A percentile compares a stretch with the other conserved stretches of the same genome.
These are phyloP conservation scores for Plagodis pulveraria DNA, from an alignment of 2,888 invertebrate genomes.

Conservation along the genomic window DNA sequence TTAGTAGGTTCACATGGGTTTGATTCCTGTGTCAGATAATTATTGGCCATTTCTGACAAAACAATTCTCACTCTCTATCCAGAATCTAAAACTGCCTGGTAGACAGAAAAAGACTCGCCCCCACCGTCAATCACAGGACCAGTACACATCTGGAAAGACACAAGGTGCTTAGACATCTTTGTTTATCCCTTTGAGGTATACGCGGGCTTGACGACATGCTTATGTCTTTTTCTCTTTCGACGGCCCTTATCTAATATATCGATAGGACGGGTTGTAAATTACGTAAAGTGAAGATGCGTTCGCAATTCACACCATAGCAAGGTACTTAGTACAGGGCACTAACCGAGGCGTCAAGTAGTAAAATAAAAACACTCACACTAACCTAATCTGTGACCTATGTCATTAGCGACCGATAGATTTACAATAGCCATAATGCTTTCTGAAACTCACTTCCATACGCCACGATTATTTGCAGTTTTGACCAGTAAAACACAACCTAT, in stretches of 20 bases:
- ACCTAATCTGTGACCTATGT: constrained; percentile 62
- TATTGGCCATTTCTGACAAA: too few relatives aligned
- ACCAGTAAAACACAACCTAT: constrained; percentile 1
- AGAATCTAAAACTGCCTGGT: too few relatives aligned
- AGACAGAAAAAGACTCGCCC: too few relatives aligned
- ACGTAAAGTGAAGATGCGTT: background rate
- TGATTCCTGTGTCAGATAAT: too few relatives aligned
- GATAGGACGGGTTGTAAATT: background rate
- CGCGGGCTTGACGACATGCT: too few relatives aligned
- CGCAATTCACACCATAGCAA: background rate
- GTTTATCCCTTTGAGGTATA: too few relatives aligned
- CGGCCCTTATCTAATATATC: background rate
- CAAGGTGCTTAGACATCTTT: too few relatives aligned
- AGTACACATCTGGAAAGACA: too few relatives aligned
- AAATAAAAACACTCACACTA: constrained; percentile 47
- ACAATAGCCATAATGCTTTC: constrained; percentile 73
- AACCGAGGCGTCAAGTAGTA: constrained; percentile 34
- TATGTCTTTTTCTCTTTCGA: too few relatives aligned
- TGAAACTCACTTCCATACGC: constrained; percentile 63
- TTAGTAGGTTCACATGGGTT: too few relatives aligned
- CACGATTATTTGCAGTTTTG: constrained; percentile 13
- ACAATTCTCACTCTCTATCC: too few relatives aligned
- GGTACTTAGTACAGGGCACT: constrained; percentile 10
- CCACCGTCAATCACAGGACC: too few relatives aligned
- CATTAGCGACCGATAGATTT: constrained; percentile 77